Percentiles rank a stretch among this genome's conserved stretches.
phyloP scores from a whole-genome alignment of 2,888 invertebrate species.

The Agriopis aurantiaria region DNA sequence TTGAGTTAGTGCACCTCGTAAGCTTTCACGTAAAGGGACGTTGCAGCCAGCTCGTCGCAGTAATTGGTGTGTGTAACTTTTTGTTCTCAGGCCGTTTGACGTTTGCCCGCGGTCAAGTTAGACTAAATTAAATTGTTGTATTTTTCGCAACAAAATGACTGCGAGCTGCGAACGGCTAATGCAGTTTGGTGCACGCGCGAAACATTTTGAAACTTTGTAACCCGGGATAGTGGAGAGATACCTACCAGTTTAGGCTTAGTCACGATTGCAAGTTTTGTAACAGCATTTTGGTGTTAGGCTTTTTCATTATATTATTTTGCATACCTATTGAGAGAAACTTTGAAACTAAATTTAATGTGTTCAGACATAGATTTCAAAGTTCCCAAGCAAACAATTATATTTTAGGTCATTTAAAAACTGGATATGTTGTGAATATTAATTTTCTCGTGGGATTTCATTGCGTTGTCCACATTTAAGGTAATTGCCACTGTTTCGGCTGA shows the following conservation, averaged over 20 bases:
- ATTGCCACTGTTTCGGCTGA: conserved; percentile 84
- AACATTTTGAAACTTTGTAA: conserved; percentile 39
- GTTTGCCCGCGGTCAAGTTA: conserved; percentile 78
- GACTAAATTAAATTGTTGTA: conserved; percentile 84
- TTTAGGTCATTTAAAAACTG: conserved; percentile 78
- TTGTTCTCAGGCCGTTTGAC: conserved; percentile 71
- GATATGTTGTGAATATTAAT: conserved; percentile 83
- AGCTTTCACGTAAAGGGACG: conserved; percentile 68
- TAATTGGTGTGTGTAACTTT: conserved; percentile 84
- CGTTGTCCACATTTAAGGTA: conserved; percentile 86
- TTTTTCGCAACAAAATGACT: conserved; percentile 79
- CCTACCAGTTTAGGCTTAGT: conserved; percentile 39
- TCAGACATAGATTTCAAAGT: neutral
- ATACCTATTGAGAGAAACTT: neutral
- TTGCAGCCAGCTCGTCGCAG: conserved; percentile 55
- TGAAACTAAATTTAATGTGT: neutral
- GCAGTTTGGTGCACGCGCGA: conserved; percentile 44
- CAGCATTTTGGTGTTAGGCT: conserved; percentile 29
- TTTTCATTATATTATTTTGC: conserved; percentile 12
- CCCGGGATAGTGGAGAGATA: conserved; percentile 37
- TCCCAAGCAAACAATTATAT: conserved; percentile 48
- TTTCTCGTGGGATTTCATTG: conserved; percentile 78
- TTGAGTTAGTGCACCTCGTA: conserved; percentile 77
- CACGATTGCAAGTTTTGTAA: conserved; percentile 29
- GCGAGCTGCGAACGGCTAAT: conserved; percentile 57